Conservation (phyloP, 1,140 invertebrate species). For the Pentalonia nigronervosa region DNA sequence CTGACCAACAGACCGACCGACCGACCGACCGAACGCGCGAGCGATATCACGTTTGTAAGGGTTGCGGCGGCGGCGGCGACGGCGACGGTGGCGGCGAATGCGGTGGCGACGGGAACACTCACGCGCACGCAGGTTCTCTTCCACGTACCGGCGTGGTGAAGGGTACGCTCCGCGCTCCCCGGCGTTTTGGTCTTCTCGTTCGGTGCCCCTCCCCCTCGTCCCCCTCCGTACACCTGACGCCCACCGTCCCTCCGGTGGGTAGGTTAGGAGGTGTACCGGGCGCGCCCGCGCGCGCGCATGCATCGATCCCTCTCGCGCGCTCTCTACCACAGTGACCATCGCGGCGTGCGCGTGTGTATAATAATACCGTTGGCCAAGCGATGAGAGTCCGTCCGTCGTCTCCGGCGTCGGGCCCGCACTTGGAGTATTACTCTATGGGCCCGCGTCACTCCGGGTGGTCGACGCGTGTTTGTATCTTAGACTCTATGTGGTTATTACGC, state of each 20-base stretch:
- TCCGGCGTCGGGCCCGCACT: not conserved
- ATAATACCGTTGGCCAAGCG: no score
- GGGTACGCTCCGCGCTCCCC: not conserved
- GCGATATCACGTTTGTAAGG: not conserved
- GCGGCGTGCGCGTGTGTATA: not conserved
- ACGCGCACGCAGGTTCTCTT: not conserved
- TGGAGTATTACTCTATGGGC: no score
- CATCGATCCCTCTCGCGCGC: constrained; percentile 20
- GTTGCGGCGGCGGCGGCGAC: not conserved
- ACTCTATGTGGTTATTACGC: no score
- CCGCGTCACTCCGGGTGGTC: not conserved
- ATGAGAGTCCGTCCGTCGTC: not conserved
- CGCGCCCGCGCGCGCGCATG: not conserved
- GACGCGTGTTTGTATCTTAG: not conserved
- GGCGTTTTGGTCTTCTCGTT: not conserved
- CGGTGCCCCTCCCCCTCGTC: not conserved
- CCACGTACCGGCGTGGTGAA: not conserved
- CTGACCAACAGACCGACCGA: not conserved
- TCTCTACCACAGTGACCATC: not conserved
- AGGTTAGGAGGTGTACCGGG: not conserved
- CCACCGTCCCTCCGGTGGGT: not conserved
- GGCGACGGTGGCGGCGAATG: not conserved
- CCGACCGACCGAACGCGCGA: not conserved
- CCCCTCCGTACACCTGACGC: not conserved
- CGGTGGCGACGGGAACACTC: not conserved